These are phyloP conservation scores for Myrmecophaga tridactyla DNA, from an alignment of 2,113 vertebrate species.

Conservation along the genomic window DNA sequence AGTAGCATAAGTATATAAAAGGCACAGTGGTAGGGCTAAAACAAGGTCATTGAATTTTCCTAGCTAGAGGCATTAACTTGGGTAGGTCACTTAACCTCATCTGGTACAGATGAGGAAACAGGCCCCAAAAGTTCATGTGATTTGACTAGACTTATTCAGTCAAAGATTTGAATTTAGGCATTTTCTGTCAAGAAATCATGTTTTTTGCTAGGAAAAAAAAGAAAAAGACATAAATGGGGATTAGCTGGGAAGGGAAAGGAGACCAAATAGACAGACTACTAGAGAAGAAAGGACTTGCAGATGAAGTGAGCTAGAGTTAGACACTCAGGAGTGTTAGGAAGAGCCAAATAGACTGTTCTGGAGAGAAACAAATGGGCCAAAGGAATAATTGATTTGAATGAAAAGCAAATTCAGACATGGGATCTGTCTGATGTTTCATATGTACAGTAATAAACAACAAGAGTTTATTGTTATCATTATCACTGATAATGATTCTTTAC, in stretches of 20 bases:
- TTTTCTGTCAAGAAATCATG: neutral
- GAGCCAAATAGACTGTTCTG: neutral
- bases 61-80: neutral
- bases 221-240: neutral
- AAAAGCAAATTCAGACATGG: neutral
- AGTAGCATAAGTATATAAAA: slow-evolving; percentile 19
- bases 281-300: neutral
- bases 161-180: neutral
- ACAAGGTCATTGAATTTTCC: neutral
- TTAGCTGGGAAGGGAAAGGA: slow-evolving; percentile 7
- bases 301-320: neutral
- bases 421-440: neutral
- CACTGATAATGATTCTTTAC: neutral
- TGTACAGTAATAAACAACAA: neutral
- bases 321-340: neutral
- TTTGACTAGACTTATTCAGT: neutral
- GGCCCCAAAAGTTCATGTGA: neutral
- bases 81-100: neutral
- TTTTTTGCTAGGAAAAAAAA: neutral
- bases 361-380: neutral
- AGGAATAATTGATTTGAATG: neutral
- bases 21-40: neutral
- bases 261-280: neutral
- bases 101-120: neutral
- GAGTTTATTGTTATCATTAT: neutral